phyloP scores from a whole-genome alignment of 1,140 invertebrate species.

The Zaprionus ghesquierei region DNA sequence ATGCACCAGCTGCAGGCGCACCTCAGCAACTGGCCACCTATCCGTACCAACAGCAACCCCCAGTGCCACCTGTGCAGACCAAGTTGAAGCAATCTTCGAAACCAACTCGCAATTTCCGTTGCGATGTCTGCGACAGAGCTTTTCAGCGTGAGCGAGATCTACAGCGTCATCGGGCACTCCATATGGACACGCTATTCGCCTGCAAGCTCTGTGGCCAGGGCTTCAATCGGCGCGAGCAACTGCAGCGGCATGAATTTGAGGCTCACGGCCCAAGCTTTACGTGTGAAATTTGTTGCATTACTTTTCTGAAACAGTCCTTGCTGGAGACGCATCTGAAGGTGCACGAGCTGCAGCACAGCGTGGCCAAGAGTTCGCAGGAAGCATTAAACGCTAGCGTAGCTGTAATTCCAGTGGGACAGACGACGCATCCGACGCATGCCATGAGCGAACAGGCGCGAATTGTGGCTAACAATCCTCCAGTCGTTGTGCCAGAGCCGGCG shows the following conservation, averaged over 20 bases:
- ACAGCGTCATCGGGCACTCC: slow-evolving; percentile 85
- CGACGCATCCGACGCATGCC: not conserved
- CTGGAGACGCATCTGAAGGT: slow-evolving; percentile 85
- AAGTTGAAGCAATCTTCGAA: slow-evolving; percentile 31
- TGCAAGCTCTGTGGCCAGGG: slow-evolving; percentile 86
- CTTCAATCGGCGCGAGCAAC: slow-evolving; percentile 87
- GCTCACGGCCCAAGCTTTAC: slow-evolving; percentile 84
- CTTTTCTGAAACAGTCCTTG: slow-evolving; percentile 84
- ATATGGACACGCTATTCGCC: slow-evolving; percentile 86
- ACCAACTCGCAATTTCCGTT: slow-evolving; percentile 74
- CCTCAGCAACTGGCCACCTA: slow-evolving; percentile 1
- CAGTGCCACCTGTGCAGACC: not conserved
- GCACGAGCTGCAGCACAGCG: slow-evolving; percentile 81
- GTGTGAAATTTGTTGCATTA: slow-evolving; percentile 84
- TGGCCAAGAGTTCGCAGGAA: slow-evolving; percentile 59
- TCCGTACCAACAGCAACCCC: slow-evolving; percentile 26
- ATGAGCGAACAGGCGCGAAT: slow-evolving; percentile 14
- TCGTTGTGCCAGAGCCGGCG: slow-evolving; percentile 3
- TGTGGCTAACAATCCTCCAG: slow-evolving; percentile 3
- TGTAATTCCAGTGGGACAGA: not conserved
- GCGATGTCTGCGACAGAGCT: slow-evolving; percentile 86
- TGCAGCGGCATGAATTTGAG: slow-evolving; percentile 86
- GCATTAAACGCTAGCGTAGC: slow-evolving; percentile 50
- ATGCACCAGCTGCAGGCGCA: not conserved
- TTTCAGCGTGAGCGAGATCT: slow-evolving; percentile 87